Base-by-base conservation (phyloP, 2,797 vertebrate species). In the Sebastes trivittatus region DNA sequence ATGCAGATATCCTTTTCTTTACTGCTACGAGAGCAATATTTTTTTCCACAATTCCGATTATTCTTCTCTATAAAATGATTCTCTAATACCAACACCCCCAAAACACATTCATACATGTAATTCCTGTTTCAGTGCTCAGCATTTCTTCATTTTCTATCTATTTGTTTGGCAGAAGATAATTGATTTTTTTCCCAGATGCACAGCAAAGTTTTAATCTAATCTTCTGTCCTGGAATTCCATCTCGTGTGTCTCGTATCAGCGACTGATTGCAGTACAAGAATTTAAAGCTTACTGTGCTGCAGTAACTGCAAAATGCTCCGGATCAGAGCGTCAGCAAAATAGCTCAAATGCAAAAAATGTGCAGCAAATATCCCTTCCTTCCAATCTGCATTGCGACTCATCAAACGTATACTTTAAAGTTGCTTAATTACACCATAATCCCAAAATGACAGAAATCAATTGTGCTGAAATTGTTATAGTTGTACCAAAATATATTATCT, bases 151-250 rank as follows among this genome's bases (percentile, higher is more conserved):
- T 59, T 72, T 18, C 23, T 55, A 59, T 77, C 18, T 7, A 76
- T 83, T 79, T 69, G 5, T 81, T 74, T 74, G 25, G 18, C 6
- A 46, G n/a, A 68, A 4, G 6, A 81, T 75, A 76, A 73, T 46
- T 65, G 4, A 3, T 60, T 78, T 70, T 60, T 69, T 72, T 77
- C 63, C 70, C 32, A 60, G 54, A 72, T 60, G 25, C 63, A 36
- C 10, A 3, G 70, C 27, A 72, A 65, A 78, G 32, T 87, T 79
- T 32, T 49, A 46, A 85, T 83, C 58, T 56, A 70, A 73, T 89
- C 75, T 70, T 30, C 22, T 59, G 46, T 61, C 22, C 16, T 72
- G 67, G 62, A 80, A 78, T 32, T 72, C 75, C 56, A 27, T 76
- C 38, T 58, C 6, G 59, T 8, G 2, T 81, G 29, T 80, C 79